Percentiles rank a stretch among this genome's conserved stretches.
These are phyloP conservation scores for Palythoa grandis DNA, from an alignment of 92 coral and sea anemone genomes.

Conservation along the genomic window DNA sequence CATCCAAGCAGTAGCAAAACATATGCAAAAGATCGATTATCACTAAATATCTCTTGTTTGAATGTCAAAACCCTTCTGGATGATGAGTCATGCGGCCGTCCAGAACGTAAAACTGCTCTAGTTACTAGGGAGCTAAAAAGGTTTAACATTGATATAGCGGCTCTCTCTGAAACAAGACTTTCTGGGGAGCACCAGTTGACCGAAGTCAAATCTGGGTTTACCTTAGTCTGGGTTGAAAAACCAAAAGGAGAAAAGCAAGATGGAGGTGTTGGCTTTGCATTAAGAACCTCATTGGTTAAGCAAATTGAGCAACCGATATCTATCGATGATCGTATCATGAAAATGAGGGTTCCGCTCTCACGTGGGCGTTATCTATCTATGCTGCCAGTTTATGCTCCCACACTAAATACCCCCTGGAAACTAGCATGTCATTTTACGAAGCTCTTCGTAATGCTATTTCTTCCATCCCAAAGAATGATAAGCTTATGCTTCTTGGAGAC, in stretches of 20 bases:
- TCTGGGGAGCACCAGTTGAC: slow-evolving; percentile 14
- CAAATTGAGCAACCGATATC: too few species aligned
- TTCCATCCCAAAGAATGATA: slow-evolving; percentile 24
- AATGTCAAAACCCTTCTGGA: slow-evolving; percentile 49
- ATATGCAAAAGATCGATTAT: not conserved
- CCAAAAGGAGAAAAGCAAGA: not conserved
- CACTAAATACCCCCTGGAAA: not conserved
- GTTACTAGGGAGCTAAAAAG: slow-evolving; percentile 40
- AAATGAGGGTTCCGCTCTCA: slow-evolving; percentile 51
- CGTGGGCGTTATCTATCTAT: not conserved
- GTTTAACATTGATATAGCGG: slow-evolving; percentile 14
- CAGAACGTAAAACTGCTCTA: slow-evolving; percentile 42
- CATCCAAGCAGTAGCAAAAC: slow-evolving; percentile 10
- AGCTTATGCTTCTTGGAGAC: slow-evolving; percentile 23
- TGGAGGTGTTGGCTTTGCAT: slow-evolving; percentile 46
- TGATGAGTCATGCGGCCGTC: slow-evolving; percentile 10
- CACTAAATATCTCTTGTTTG: slow-evolving; percentile 34
- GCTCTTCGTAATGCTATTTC: slow-evolving; percentile 3
- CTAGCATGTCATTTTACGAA: slow-evolving; percentile 25
- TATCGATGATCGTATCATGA: slow-evolving; percentile 50
- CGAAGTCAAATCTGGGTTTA: slow-evolving; percentile 38
- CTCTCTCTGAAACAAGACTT: slow-evolving; percentile 44
- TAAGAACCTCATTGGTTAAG: too few species aligned
- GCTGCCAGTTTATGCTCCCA: too few species aligned
- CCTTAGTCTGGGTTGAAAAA: slow-evolving; percentile 51